These are phyloP conservation scores for Sterna hirundo DNA, from an alignment of 2,113 vertebrate genomes.

Conservation along the genomic window DNA sequence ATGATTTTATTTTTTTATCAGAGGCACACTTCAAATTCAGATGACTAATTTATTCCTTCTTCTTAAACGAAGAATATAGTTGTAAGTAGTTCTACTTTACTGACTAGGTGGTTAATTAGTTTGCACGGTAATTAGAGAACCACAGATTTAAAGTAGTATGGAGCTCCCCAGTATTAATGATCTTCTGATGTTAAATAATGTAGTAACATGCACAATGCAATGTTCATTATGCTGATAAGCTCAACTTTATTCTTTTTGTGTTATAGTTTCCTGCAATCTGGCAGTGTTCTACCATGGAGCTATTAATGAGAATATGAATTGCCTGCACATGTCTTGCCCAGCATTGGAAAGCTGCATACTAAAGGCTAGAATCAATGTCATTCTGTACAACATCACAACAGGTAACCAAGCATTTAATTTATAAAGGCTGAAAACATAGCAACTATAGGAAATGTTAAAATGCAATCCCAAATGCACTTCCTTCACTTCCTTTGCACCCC, in stretches of 20 bases:
- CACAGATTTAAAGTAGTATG: background rate
- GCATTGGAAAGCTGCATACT: slow-evolving; percentile 87
- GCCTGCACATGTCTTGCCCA: slow-evolving; percentile 90
- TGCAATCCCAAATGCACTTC: background rate
- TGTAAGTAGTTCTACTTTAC: background rate
- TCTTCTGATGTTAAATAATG: background rate
- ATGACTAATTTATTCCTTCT: background rate
- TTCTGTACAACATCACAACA: slow-evolving; percentile 89
- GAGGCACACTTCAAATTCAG: background rate
- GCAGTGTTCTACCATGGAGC: slow-evolving; percentile 88
- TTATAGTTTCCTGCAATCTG: slow-evolving; percentile 89
- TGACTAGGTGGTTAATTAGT: background rate
- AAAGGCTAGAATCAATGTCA: slow-evolving; percentile 74
- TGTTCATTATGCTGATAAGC: background rate
- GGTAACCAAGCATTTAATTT: slow-evolving; percentile 66
- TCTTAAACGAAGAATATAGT: background rate
- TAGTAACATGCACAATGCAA: background rate
- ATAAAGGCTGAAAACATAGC: background rate
- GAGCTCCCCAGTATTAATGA: background rate
- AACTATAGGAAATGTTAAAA: background rate
- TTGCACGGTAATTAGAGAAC: background rate
- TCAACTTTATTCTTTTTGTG: background rate
- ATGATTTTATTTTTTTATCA: background rate
- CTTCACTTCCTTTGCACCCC: background rate
- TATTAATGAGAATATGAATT: slow-evolving; percentile 79